Conservation (phyloP, 2,888 invertebrate species). For the Mellilla xanthometata region DNA sequence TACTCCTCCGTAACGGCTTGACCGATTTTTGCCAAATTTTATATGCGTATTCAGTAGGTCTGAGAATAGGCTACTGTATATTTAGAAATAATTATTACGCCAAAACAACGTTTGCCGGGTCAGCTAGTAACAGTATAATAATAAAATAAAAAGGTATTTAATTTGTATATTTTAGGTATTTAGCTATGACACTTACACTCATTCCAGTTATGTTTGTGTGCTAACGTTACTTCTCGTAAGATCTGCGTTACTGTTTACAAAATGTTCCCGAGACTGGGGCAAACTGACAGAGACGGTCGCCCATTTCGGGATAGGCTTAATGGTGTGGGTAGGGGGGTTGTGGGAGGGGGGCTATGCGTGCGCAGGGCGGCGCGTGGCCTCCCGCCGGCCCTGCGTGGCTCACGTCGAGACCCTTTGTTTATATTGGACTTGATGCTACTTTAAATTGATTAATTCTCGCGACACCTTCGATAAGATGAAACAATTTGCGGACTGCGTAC, state of each 20-base stretch:
- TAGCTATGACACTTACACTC: too few relatives aligned
- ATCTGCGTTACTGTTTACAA: conserved; percentile 7
- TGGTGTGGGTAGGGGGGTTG: conserved; percentile 54
- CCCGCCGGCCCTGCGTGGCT: conserved; percentile 55
- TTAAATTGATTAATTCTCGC: conserved; percentile 77
- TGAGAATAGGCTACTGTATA: too few relatives aligned
- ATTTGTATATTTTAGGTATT: too few relatives aligned
- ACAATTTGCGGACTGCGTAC: conserved; percentile 36
- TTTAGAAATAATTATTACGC: too few relatives aligned
- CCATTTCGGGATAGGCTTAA: conserved; percentile 59
- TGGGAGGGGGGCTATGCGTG: conserved; percentile 70
- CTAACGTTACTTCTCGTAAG: background rate
- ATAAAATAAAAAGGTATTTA: too few relatives aligned
- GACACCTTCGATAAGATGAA: conserved; percentile 62
- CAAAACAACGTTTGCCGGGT: too few relatives aligned
- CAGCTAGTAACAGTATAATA: too few relatives aligned
- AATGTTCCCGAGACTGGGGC: conserved; percentile 47
- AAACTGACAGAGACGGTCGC: conserved; percentile 73
- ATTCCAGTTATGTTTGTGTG: background rate
- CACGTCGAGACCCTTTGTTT: conserved; percentile 71
- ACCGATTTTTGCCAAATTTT: too few relatives aligned
- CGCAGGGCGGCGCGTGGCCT: conserved; percentile 50
- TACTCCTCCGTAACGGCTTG: too few relatives aligned
- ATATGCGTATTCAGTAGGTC: too few relatives aligned
- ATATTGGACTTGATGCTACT: conserved; percentile 75